phyloP scores from a whole-genome alignment of 2,113 vertebrate species.

The Emydocephalus ijimae region DNA sequence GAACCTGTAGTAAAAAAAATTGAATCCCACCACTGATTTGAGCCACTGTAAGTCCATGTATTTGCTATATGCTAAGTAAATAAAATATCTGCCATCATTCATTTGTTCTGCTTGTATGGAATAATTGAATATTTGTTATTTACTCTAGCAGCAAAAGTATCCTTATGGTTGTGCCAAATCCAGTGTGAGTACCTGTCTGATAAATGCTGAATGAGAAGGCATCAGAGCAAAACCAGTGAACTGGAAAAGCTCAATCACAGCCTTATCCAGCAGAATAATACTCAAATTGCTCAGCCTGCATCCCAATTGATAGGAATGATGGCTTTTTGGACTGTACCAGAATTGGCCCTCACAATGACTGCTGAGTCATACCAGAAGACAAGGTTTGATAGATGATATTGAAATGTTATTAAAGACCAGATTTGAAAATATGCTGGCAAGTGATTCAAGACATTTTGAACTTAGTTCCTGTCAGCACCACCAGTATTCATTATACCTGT shows the following conservation, averaged over 20 bases:
- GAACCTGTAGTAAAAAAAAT: no score
- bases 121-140: slow-evolving; percentile 63
- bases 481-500: slow-evolving; percentile 17
- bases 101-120: slow-evolving; percentile 43
- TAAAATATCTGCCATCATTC: slow-evolving; percentile 59
- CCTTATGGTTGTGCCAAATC: slow-evolving; percentile 32
- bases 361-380: background rate
- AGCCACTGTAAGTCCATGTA: no score
- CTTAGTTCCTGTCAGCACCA: slow-evolving; percentile 20
- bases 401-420: slow-evolving; percentile 27
- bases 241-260: slow-evolving; percentile 48
- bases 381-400: slow-evolving; percentile 15
- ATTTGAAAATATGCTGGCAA: slow-evolving; percentile 24
- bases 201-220: slow-evolving; percentile 45
- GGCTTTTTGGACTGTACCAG: background rate
- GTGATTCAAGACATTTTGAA: slow-evolving; percentile 2
- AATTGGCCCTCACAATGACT: slow-evolving; percentile 19
- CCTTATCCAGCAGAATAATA: slow-evolving; percentile 34
- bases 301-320: slow-evolving; percentile 4
- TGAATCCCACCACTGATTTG: no score
- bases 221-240: slow-evolving; percentile 41
- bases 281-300: background rate
- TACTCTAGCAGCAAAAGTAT: slow-evolving; percentile 36
- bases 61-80: no score
- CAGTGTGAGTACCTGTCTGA: slow-evolving; percentile 37